Conservation (phyloP, 2,797 vertebrate species). For the Smutsia gigantea region DNA sequence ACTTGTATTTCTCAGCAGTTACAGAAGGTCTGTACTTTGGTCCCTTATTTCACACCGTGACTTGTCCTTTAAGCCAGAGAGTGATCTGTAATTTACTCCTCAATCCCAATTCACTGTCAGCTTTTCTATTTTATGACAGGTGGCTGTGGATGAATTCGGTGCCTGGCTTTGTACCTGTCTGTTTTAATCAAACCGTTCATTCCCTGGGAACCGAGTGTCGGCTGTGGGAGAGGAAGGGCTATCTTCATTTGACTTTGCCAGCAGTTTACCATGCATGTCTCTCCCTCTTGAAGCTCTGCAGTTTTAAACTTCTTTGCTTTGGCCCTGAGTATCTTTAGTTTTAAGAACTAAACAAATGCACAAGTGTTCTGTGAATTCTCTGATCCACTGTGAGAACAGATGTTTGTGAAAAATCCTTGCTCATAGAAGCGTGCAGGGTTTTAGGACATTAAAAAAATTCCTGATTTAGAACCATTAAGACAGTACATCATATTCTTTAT, state of each 20-base stretch:
- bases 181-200: neutral
- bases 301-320: neutral
- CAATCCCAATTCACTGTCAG: accelerated
- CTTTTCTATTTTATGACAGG: accelerated
- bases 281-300: neutral
- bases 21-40: neutral
- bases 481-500: neutral
- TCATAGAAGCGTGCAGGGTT: neutral
- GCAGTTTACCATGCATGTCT: neutral
- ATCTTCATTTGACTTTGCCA: neutral
- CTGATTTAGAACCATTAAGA: neutral
- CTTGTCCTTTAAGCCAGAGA: neutral
- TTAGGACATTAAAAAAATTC: neutral
- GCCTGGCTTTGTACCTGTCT: neutral
- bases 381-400: neutral
- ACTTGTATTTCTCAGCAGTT: neutral
- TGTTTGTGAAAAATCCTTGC: neutral
- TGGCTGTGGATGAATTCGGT: accelerated
- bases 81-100: neutral
- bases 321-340: neutral
- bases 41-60: neutral
- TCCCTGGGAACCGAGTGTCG: neutral
- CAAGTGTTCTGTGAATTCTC: accelerated
- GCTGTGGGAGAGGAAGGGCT: neutral
- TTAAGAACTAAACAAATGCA: neutral